These are phyloP conservation scores for Dromas ardeola DNA, from an alignment of 2,113 vertebrate species.

Conservation along the genomic window DNA sequence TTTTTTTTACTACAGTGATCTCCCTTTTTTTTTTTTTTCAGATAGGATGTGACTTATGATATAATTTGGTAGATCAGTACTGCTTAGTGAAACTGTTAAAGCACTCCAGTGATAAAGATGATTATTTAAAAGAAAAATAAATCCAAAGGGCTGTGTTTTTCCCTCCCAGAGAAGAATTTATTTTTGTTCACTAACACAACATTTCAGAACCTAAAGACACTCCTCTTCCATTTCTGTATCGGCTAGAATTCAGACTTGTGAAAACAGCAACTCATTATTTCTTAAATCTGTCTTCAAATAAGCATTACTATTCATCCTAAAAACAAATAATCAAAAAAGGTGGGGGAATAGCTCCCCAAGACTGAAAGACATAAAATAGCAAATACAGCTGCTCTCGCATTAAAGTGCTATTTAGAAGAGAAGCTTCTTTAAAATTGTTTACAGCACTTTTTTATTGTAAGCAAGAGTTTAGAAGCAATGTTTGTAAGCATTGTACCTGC, in stretches of 20 bases:
- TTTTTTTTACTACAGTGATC: not conserved
- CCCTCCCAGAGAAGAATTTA: not conserved
- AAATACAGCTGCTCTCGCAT: not conserved
- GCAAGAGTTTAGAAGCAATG: not conserved
- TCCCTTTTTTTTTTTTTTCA: not conserved
- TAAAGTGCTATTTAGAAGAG: not conserved
- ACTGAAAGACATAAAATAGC: not conserved
- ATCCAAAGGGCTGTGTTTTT: not conserved
- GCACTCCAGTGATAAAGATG: not conserved
- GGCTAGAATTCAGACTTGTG: not conserved
- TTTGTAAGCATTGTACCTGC: not conserved
- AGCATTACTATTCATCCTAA: not conserved
- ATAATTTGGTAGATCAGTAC: not conserved
- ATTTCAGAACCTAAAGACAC: not conserved
- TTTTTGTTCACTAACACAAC: not conserved
- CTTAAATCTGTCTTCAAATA: not conserved
- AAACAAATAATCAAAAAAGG: not conserved
- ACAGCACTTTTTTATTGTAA: not conserved
- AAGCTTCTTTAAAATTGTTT: not conserved
- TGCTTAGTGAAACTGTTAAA: not conserved
- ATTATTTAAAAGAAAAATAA: not conserved
- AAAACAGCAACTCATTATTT: not conserved
- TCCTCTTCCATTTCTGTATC: not conserved
- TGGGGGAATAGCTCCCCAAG: not conserved
- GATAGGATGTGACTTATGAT: not conserved